Conservation (phyloP, 1,140 invertebrate species). For the Battus philenor region DNA sequence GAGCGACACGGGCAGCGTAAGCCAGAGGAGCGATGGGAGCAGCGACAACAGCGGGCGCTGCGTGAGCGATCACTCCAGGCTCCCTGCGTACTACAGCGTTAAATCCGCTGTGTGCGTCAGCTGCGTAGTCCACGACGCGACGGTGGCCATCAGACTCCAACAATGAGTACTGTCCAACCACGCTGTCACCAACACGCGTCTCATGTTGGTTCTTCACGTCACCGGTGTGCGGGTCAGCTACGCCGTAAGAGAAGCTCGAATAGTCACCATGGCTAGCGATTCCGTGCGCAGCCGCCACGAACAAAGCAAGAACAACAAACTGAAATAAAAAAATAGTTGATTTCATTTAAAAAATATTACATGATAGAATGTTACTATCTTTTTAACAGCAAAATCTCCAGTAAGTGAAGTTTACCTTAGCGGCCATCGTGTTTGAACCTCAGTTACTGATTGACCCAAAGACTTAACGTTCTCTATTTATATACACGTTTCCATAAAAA, state of each 20-base stretch:
- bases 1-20: slow-evolving; percentile 26
- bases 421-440: too few species aligned
- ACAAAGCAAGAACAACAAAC: slow-evolving; percentile 35
- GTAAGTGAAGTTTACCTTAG: too few species aligned
- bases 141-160: slow-evolving; percentile 69
- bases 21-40: slow-evolving; percentile 16
- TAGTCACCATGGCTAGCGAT: slow-evolving; percentile 36
- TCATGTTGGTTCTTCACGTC: slow-evolving; percentile 74
- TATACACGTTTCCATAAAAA: too few species aligned
- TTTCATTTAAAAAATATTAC: neutral
- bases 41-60: slow-evolving; percentile 23
- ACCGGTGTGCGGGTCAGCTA: slow-evolving; percentile 71
- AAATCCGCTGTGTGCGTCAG: slow-evolving; percentile 67
- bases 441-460: too few species aligned
- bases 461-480: too few species aligned
- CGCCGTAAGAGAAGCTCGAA: slow-evolving; percentile 62
- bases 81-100: slow-evolving; percentile 65
- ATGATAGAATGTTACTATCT: too few species aligned
- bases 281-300: slow-evolving; percentile 34
- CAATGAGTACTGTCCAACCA: slow-evolving; percentile 72
- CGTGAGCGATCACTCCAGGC: slow-evolving; percentile 5
- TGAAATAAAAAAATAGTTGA: slow-evolving; percentile 21
- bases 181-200: slow-evolving; percentile 73
- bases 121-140: slow-evolving; percentile 69
- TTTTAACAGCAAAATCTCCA: too few species aligned